Evolutionary conservation across 1,140 invertebrate species (phyloP), one percentile per base, ranked within the genome.

Genomic region (Aphelenchoides besseyi): DNA sequence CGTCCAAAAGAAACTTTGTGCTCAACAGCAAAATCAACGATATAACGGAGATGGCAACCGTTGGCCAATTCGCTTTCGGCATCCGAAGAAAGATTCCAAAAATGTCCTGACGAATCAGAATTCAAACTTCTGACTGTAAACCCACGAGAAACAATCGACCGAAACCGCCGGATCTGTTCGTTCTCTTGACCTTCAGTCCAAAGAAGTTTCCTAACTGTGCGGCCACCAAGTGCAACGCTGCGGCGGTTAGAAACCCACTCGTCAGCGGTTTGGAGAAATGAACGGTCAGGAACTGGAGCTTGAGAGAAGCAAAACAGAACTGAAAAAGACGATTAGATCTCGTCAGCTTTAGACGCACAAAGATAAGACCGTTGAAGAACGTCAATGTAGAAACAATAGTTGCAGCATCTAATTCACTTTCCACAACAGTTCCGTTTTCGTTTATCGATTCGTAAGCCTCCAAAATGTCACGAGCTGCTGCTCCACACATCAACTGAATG

Each of bases 331-430:
- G 18, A 29, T 66, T 66, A 0, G 30, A n/a, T 66, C 16, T 53
- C 32, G 1, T 2, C 16, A 23, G 12, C 0, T 35, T 33, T 36
- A 26, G 12, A 66, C 63, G 12, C 30, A 66, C 63, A 53, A 33
- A 66, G 1, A 33, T 29, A n/a, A 66, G 26, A n/a, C 63, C 63
- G 29, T 36, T 37, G 12, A 66, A 12, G 30, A 66, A 66, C 1
- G 63, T 66, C n/a, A 66, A 32, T n/a, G 63, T 66, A 66, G 63
- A 66, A 8, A 66, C 63, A 53, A 66, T 66, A 53, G 29, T 37
- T 53, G 63, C 16, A 9, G 63, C 16, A 12, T 61, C 3, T 33
- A 66, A 32, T 29, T 66, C 63, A 16, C 12, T 30, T 16, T 12
- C 5, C n/a, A 23, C 12, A 12, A 26, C 35, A 66, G 48, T 68